These are phyloP conservation scores for Drosophila imparisetae DNA, from an alignment of 2,888 invertebrate species.

Conservation along the genomic window DNA sequence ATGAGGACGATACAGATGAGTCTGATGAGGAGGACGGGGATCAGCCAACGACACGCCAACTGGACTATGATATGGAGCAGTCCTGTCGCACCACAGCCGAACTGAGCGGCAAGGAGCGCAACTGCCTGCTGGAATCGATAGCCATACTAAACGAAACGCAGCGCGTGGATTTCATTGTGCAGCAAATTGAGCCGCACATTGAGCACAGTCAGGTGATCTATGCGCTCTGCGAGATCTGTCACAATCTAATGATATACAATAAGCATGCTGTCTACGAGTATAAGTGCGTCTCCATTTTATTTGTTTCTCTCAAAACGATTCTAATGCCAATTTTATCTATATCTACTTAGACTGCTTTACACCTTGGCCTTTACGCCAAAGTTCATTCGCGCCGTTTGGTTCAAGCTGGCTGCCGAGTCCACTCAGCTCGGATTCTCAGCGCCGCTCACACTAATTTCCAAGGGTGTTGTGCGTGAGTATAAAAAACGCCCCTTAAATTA, in stretches of 20 bases:
- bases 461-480: conserved; percentile 84
- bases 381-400: conserved; percentile 92
- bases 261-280: conserved; percentile 93
- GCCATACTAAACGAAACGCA: conserved; percentile 88
- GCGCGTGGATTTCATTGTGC: conserved; percentile 86
- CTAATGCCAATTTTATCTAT: not conserved
- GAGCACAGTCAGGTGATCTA: conserved; percentile 87
- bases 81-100: conserved; percentile 44
- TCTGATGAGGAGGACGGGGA: conserved; percentile 60
- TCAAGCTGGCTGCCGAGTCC: conserved; percentile 83
- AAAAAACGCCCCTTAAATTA: not conserved
- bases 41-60: conserved; percentile 32
- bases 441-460: conserved; percentile 83
- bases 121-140: conserved; percentile 84
- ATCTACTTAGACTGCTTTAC: conserved; percentile 88
- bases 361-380: conserved; percentile 92
- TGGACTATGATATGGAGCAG: conserved; percentile 65
- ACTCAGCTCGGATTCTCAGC: conserved; percentile 84
- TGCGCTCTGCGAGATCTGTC: conserved; percentile 91
- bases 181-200: conserved; percentile 83
- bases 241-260: conserved; percentile 92
- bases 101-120: conserved; percentile 76
- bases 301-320: not conserved
- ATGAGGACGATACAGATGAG: conserved; percentile 74
- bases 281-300: conserved; percentile 86